phyloP scores from a whole-genome alignment of 2,797 vertebrate genomes.

The Sebastes hubbsi region DNA sequence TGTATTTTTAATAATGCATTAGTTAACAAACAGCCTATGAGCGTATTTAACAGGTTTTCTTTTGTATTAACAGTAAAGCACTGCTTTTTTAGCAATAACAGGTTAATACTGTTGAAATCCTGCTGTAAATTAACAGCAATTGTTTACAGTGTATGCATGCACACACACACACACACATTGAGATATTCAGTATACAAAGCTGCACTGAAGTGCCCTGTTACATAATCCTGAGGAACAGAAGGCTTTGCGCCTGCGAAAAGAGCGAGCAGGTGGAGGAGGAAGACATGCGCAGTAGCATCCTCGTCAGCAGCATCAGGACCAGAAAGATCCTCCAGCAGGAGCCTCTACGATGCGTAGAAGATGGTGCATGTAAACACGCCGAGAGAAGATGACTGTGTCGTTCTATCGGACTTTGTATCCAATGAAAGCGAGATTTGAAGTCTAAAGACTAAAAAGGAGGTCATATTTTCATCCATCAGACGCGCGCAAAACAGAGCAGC shows the following conservation, averaged over 20 bases:
- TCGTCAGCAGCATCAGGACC: constrained; percentile 83
- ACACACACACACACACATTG: not conserved
- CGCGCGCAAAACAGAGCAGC: not conserved
- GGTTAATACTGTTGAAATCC: too few relatives aligned
- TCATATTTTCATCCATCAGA: not conserved
- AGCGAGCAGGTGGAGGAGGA: constrained; percentile 54
- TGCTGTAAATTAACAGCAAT: too few relatives aligned
- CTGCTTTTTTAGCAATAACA: too few relatives aligned
- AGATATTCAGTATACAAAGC: not conserved
- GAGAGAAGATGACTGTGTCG: not conserved
- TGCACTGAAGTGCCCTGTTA: constrained; percentile 42
- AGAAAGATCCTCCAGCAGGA: constrained; percentile 27
- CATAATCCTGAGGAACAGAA: constrained; percentile 40
- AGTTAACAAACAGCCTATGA: too few relatives aligned
- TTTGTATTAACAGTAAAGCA: too few relatives aligned
- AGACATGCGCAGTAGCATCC: constrained; percentile 76
- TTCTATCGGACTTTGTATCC: not conserved
- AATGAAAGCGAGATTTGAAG: not conserved
- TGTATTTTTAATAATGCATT: too few relatives aligned
- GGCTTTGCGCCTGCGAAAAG: constrained; percentile 49
- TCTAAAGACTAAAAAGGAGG: not conserved
- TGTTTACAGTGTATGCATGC: not conserved
- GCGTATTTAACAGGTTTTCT: too few relatives aligned
- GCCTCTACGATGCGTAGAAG: constrained; percentile 41
- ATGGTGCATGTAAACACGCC: constrained; percentile 68